Evolutionary conservation across 2,888 invertebrate species (phyloP), one percentile per base, ranked within the genome.

Genomic region (Idaea straminata): DNA sequence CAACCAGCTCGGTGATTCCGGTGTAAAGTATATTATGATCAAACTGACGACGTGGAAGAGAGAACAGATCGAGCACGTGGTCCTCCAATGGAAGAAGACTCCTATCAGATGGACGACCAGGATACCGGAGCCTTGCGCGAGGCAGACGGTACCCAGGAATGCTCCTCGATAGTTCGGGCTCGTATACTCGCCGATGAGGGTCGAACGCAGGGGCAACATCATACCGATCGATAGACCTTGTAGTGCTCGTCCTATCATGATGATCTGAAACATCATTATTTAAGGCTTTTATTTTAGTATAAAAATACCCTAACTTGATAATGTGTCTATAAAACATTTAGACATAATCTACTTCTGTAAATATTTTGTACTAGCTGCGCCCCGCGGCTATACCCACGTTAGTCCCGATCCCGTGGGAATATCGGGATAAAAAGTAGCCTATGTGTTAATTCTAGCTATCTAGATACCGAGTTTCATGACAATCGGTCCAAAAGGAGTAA

Each of bases 41-140:
- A 94, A 79, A 47, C 94, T 89, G 6, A 88, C 74, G 59, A 93
- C 76, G 0, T 94, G 90, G 47, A 93, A 83, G 35, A 82, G 70
- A 0, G 89, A 84, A 68, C 92, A 91, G 34, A 94, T 77, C 0
- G 93, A 75, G 0, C 94, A 94, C 0, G 94, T 92, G 13, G 83
- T 81, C 72, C 93, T 86, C 95, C 95, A 95, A 59, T 86, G 82
- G 0, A 94, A 74, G 73, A 93, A 87, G 1, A 94, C 93, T 0
- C 95, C 96, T 1, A 95, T 76, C 0, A 92, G 79, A 74, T 96
- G 96, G 3, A 94, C 91, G 13, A 94, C 76, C 15, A 95, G 88
- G 36, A 95, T 93, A 4, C 95, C 95, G 35, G 91, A 72, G 0
- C 95, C 91, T 61, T 94, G 92, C 0, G 94, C 86, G 3, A 95